A percentile compares a stretch with the other conserved stretches of the same genome.
phyloP scores from a whole-genome alignment of 2,113 vertebrate species.

The Mesembrinibis cayennensis region DNA sequence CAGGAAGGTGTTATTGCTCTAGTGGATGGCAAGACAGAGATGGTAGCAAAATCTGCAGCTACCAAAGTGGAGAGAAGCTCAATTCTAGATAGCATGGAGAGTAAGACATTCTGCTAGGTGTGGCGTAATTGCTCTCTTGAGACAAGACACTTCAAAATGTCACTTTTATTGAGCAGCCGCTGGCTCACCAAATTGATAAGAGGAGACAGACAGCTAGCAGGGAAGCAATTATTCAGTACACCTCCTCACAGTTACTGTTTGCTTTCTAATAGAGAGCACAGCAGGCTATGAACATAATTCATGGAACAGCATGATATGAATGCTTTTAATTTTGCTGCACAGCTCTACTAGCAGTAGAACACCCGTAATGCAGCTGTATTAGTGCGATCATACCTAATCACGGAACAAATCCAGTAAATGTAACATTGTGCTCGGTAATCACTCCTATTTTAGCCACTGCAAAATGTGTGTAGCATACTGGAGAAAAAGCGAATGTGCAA shows the following conservation, averaged over 20 bases:
- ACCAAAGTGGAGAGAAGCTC: not conserved
- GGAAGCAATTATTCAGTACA: not conserved
- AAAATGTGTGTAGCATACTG: fast-evolving
- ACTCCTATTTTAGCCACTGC: not conserved
- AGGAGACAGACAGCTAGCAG: not conserved
- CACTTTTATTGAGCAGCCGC: not conserved
- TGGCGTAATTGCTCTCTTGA: not conserved
- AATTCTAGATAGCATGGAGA: not conserved
- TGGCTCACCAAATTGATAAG: not conserved
- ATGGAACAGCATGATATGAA: not conserved
- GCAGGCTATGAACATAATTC: not conserved
- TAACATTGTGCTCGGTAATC: fast-evolving
- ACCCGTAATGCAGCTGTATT: not conserved
- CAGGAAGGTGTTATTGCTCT: not conserved
- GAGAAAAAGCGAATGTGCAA: not conserved
- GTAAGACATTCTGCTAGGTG: not conserved
- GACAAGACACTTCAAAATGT: not conserved
- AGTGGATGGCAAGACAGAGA: not conserved
- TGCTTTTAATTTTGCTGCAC: not conserved
- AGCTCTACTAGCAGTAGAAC: not conserved
- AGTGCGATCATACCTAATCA: not conserved
- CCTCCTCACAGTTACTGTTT: not conserved
- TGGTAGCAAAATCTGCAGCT: not conserved
- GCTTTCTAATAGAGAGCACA: not conserved
- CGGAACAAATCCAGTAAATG: not conserved